Evolutionary conservation across 2,888 invertebrate species (phyloP).

Genomic region (Hartigia nigra): DNA sequence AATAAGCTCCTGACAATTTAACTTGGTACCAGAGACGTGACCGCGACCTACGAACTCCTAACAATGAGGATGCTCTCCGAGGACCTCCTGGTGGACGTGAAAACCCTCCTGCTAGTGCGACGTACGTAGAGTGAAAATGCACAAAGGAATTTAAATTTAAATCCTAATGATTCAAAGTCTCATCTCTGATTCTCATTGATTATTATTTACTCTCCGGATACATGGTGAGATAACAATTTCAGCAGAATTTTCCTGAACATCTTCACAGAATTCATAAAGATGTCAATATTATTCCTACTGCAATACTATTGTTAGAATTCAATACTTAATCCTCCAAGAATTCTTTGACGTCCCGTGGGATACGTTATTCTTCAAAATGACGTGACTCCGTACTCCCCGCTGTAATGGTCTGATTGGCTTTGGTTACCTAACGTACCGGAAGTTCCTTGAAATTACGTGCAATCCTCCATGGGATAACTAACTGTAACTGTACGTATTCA

Average conservation of each 20-base stretch:
- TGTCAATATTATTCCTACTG: not conserved
- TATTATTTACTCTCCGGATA: not conserved
- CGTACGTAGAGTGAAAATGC: not conserved
- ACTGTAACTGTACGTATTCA: not conserved
- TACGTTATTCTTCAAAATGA: too few species aligned
- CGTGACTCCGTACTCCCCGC: not conserved
- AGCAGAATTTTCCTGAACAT: too few species aligned
- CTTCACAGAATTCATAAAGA: not conserved
- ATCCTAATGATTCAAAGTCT: not conserved
- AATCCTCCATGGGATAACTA: not conserved
- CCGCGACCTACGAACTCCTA: conserved; percentile 4
- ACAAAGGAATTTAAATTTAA: not conserved
- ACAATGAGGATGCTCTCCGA: not conserved
- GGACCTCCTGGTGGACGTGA: not conserved
- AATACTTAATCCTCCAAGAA: not conserved
- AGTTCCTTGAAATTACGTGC: not conserved
- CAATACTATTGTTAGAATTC: not conserved
- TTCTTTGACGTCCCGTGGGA: not conserved
- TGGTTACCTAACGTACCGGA: not conserved
- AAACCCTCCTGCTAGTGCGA: not conserved
- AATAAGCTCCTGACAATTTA: not conserved
- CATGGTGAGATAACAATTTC: not conserved
- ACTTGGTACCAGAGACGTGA: not conserved
- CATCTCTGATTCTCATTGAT: too few species aligned
- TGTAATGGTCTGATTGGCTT: not conserved